Base-by-base conservation (phyloP, 2,113 vertebrate species). In the Brachypodius melanocephalos region DNA sequence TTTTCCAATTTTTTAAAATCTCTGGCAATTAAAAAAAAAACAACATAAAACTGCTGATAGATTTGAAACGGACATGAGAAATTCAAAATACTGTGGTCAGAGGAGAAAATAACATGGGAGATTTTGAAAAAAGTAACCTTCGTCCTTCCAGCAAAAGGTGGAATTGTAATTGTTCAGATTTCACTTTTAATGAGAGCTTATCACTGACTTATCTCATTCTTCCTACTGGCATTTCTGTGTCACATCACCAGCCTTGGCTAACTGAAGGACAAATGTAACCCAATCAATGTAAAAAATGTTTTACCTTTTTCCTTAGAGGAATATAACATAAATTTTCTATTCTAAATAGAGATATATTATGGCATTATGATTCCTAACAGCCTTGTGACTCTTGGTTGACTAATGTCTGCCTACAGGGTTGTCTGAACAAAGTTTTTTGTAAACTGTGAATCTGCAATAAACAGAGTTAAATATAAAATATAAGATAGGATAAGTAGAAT, bases 391-490 rank as follows among this genome's bases (percentile, higher is more conserved):
- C 48, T 42, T 46, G 18, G 43, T 79, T 97, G 78, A 96, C 42
- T 93, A 91, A 97, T 85, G 52, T 94, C 84, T 97, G 52, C 80
- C 75, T 86, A 43, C n/a, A 77, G 62, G 87, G 63, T 12, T 90
- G 67, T 76, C 42, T 84, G 66, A 93, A 54, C 15, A 81, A 91
- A 85, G 17, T 78, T 79, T 74, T 54, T 92, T 57, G 84, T 78
- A 87, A 93, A 89, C 61, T 85, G 25, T 61, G 78, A 74, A 77
- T 95, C 90, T 92, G 80, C 40, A 92, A 90, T 76, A 95, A 93
- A 67, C 18, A 92, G 61, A 46, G 61, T 73, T 97, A 52, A 91
- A 57, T 36, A 42, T 36, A 85, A 88, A 95, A 85, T 91, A 68
- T 14, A 66, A 71, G 51, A 58, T 17, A 95, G 9, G 2, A 82